These are phyloP conservation scores for Brienomyrus brachyistius DNA, from an alignment of 2,113 vertebrate species.

Conservation along the genomic window DNA sequence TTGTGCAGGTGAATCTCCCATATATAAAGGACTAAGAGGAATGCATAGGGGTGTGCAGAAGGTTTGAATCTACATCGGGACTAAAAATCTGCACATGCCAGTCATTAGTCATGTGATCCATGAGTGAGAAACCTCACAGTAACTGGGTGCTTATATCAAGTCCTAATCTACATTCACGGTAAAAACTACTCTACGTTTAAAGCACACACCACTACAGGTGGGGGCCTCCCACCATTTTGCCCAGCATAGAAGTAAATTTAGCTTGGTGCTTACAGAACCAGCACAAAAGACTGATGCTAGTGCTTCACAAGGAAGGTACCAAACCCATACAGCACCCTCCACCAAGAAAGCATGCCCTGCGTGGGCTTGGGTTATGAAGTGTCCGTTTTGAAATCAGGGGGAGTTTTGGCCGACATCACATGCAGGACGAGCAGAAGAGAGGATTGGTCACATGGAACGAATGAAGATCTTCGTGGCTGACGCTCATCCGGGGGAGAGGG, in stretches of 20 bases:
- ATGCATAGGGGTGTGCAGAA: neutral
- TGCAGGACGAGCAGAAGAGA: constrained; percentile 49
- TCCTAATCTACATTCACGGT: neutral
- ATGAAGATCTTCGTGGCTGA: constrained; percentile 30
- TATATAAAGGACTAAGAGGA: neutral
- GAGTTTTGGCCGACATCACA: constrained; percentile 48
- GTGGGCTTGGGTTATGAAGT: neutral
- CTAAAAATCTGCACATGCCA: constrained; percentile 42
- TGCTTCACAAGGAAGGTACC: neutral
- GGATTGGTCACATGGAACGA: constrained; percentile 36
- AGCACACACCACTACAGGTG: neutral
- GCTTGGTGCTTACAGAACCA: neutral
- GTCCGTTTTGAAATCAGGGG: constrained; percentile 12
- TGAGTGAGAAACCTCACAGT: neutral
- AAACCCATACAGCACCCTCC: neutral
- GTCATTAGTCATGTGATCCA: constrained; percentile 26
- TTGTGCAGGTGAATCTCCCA: neutral
- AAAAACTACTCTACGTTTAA: neutral
- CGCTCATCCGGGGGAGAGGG: constrained; percentile 17
- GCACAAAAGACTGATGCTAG: neutral
- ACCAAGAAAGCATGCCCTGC: neutral
- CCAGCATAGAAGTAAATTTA: neutral
- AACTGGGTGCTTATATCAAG: neutral
- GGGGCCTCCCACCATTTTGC: neutral
- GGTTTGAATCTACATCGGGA: neutral